Conservation (phyloP, 2,797 vertebrate species). For the Selene dorsalis region DNA sequence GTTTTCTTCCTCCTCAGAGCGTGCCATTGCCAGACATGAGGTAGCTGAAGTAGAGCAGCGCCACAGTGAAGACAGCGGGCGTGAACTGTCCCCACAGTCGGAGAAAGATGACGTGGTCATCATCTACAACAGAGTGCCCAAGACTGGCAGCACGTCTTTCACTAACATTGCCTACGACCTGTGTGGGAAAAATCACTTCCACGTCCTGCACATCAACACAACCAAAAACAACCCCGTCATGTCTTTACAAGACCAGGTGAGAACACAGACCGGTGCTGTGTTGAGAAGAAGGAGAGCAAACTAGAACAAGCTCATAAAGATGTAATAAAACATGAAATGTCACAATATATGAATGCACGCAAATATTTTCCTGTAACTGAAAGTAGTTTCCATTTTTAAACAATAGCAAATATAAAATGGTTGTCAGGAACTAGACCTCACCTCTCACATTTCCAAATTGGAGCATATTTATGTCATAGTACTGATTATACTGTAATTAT, state of each 20-base stretch:
- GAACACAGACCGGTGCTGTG: background rate
- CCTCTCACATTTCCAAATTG: background rate
- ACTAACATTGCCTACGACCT: slow-evolving; percentile 98
- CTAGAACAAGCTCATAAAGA: background rate
- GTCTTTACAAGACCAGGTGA: slow-evolving; percentile 97
- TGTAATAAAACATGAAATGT: background rate
- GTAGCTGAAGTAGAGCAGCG: slow-evolving; percentile 92
- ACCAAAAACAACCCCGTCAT: slow-evolving; percentile 98
- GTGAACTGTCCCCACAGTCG: slow-evolving; percentile 48
- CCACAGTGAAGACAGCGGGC: slow-evolving; percentile 86
- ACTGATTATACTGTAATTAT: background rate
- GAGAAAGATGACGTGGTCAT: slow-evolving; percentile 90
- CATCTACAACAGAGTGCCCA: slow-evolving; percentile 97
- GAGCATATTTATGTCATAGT: background rate
- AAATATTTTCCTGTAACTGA: background rate
- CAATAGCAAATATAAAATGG: background rate
- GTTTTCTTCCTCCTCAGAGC: slow-evolving; percentile 47
- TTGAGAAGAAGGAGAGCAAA: background rate
- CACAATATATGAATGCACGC: background rate
- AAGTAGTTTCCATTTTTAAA: background rate
- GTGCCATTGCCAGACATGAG: slow-evolving; percentile 90
- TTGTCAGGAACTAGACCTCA: too few species aligned
- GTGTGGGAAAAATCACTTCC: slow-evolving; percentile 93
- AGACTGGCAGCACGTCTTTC: slow-evolving; percentile 98
- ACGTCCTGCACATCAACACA: slow-evolving; percentile 98